Conservation (phyloP, 2,113 vertebrate species). For the Hiodon alosoides region DNA sequence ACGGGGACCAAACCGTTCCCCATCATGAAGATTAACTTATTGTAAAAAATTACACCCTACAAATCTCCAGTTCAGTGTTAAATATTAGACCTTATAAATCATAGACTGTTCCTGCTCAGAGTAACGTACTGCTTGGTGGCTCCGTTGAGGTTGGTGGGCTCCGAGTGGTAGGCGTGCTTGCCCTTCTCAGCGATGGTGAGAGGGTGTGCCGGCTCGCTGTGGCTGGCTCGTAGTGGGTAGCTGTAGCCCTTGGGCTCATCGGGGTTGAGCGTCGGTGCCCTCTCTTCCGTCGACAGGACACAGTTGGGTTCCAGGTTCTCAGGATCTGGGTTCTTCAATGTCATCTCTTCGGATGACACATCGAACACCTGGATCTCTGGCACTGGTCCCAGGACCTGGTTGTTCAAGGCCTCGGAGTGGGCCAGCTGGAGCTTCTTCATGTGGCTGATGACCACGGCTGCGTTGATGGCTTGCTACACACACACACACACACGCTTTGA, state of each 20-base stretch:
- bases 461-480: slow-evolving; percentile 86
- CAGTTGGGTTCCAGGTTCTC: not conserved
- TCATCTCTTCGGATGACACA: slow-evolving; percentile 39
- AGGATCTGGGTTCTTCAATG: slow-evolving; percentile 23
- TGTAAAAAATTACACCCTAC: too few species aligned
- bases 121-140: slow-evolving; percentile 32
- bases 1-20: not conserved
- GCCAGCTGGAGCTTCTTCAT: slow-evolving; percentile 90
- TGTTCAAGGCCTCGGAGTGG: slow-evolving; percentile 37
- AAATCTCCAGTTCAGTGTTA: too few species aligned
- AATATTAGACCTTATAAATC: too few species aligned
- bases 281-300: slow-evolving; percentile 27
- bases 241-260: slow-evolving; percentile 46
- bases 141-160: slow-evolving; percentile 66
- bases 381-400: slow-evolving; percentile 16
- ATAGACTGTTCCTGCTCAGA: too few species aligned
- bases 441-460: slow-evolving; percentile 81
- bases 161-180: slow-evolving; percentile 61
- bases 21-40: not conserved
- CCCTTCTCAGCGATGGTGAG: slow-evolving; percentile 50
- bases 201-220: slow-evolving; percentile 32
- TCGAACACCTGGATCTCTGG: slow-evolving; percentile 52
- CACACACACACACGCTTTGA: not conserved
- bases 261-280: slow-evolving; percentile 31
- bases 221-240: slow-evolving; percentile 48